A percentile compares a stretch with the other conserved stretches of the same genome.
These are phyloP conservation scores for Listrodromus nycthemerus DNA, from an alignment of 2,888 invertebrate species.

Conservation along the genomic window DNA sequence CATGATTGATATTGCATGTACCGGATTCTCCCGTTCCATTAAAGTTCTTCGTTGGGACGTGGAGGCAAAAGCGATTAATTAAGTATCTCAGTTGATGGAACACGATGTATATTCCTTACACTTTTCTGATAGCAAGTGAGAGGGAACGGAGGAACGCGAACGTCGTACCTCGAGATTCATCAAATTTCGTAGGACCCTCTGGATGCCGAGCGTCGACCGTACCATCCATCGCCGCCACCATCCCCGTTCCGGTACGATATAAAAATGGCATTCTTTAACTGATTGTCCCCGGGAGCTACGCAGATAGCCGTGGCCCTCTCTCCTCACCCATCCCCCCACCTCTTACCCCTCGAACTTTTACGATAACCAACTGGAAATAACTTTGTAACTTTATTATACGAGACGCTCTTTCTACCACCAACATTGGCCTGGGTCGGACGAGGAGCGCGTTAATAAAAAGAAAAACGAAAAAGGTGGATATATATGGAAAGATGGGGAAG, in stretches of 20 bases:
- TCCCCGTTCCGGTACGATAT: constrained; percentile 74
- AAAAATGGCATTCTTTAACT: constrained; percentile 81
- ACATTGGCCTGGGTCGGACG: constrained; percentile 62
- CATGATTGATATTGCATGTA: constrained; percentile 58
- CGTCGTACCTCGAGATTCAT: constrained; percentile 72
- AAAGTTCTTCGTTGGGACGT: constrained; percentile 51
- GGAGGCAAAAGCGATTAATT: constrained; percentile 63
- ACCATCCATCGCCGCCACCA: constrained; percentile 64
- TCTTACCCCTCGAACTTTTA: constrained; percentile 76
- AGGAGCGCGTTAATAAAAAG: constrained; percentile 73
- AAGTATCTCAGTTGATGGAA: constrained; percentile 60
- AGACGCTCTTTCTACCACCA: constrained; percentile 67
- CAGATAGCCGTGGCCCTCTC: constrained; percentile 67
- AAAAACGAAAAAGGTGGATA: constrained; percentile 48
- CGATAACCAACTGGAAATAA: constrained; percentile 81
- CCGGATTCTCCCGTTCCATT: constrained; percentile 59
- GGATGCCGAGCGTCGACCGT: constrained; percentile 64
- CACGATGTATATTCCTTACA: constrained; percentile 3
- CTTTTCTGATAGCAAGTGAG: constrained; percentile 58
- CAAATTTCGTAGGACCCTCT: constrained; percentile 76
- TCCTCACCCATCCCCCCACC: constrained; percentile 28
- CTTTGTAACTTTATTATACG: constrained; percentile 80
- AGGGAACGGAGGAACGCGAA: constrained; percentile 38
- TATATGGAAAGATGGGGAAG: constrained; percentile 37
- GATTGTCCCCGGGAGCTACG: constrained; percentile 79